Percentiles rank a stretch among this genome's conserved stretches.
phyloP scores from a whole-genome alignment of 1,140 invertebrate genomes.

The Diploscapter pachys region DNA sequence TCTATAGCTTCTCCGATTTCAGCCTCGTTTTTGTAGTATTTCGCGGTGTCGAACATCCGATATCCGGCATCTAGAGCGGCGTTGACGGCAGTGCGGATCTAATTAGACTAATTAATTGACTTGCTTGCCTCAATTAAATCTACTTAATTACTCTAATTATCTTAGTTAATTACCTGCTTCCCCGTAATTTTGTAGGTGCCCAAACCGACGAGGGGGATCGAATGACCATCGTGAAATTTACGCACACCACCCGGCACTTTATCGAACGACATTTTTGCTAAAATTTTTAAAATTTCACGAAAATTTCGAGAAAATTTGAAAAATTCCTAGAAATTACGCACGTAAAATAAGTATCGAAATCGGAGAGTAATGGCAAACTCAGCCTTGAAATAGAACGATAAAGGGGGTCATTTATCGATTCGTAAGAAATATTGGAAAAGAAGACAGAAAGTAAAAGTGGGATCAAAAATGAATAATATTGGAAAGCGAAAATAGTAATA shows the following conservation, averaged over 20 bases:
- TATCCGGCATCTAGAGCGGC: constrained; percentile 37
- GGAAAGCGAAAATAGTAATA: too few relatives aligned
- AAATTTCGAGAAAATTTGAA: neutral
- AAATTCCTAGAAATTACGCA: too few relatives aligned
- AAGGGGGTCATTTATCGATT: too few relatives aligned
- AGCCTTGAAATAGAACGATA: too few relatives aligned
- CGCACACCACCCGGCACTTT: constrained; percentile 3
- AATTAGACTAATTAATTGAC: neutral
- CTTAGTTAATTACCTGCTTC: constrained; percentile 26
- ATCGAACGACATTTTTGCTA: constrained; percentile 5
- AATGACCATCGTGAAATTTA: constrained; percentile 27
- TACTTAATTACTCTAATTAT: neutral
- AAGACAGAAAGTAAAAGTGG: too few relatives aligned
- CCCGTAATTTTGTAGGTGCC: constrained; percentile 41
- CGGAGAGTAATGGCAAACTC: too few relatives aligned
- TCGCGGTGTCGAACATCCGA: constrained; percentile 43
- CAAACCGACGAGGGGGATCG: constrained; percentile 34
- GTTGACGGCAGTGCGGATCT: constrained; percentile 25
- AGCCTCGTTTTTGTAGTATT: constrained; percentile 39
- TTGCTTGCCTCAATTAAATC: constrained; percentile 11
- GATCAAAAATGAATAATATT: too few relatives aligned
- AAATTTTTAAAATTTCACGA: neutral
- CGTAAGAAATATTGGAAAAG: too few relatives aligned
- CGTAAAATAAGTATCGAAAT: too few relatives aligned
- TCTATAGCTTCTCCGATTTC: constrained; percentile 37